These are phyloP conservation scores for Stegodyphus dumicola DNA, from an alignment of 1,140 invertebrate genomes.

Conservation along the genomic window DNA sequence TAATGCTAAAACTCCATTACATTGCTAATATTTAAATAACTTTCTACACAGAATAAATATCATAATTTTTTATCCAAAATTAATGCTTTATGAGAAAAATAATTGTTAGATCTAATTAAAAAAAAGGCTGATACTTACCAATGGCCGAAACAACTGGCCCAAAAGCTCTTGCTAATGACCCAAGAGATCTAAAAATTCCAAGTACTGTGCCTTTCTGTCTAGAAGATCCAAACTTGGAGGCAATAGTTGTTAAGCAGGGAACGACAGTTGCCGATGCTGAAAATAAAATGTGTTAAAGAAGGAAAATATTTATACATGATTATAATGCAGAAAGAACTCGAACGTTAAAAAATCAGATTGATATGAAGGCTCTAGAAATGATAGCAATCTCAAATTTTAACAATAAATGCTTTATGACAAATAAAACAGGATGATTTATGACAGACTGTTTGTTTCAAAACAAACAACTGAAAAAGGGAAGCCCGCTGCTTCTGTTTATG, in stretches of 20 bases:
- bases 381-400: not conserved
- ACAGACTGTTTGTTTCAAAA: too few relatives aligned
- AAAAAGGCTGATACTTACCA: constrained; percentile 26
- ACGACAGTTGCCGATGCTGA: constrained; percentile 93
- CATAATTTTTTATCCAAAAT: not conserved
- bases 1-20: too few relatives aligned
- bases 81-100: not conserved
- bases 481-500: too few relatives aligned
- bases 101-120: too few relatives aligned
- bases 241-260: constrained; percentile 91
- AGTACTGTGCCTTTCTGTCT: constrained; percentile 92
- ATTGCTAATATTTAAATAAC: too few relatives aligned
- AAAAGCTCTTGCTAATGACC: constrained; percentile 89
- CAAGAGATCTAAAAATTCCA: constrained; percentile 93
- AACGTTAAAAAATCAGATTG: not conserved
- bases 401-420: not conserved
- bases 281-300: constrained; percentile 41
- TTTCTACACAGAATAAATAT: too few relatives aligned
- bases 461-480: too few relatives aligned
- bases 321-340: too few relatives aligned
- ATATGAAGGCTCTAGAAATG: not conserved
- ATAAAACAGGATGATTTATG: too few relatives aligned
- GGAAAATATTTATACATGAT: too few relatives aligned
- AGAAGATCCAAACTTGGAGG: constrained; percentile 81
- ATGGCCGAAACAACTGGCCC: constrained; percentile 87